Evolutionary conservation across 1,140 invertebrate species (phyloP), one percentile per base, ranked within the genome.

Genomic region (Eciton burchellii): DNA sequence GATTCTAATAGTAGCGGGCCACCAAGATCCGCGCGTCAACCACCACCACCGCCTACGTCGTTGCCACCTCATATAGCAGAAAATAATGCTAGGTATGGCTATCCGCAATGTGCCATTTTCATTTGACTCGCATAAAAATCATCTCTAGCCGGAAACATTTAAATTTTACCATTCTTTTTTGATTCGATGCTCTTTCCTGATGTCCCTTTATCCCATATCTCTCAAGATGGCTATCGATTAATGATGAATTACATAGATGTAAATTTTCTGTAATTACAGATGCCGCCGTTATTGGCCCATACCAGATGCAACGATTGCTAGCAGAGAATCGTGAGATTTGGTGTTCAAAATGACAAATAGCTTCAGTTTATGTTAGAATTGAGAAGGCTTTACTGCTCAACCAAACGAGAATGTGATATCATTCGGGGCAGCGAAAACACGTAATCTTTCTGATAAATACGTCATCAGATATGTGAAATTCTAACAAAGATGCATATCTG

Each of bases 281-380:
- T 94, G 93, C 74, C 92, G 93, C 63, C 91, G 93, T 90, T 94
- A 92, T 88, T 91, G 92, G 89, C 93, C 93, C 85, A 91, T 94
- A 89, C 91, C 92, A 81, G 93, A 94, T 56, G 87, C 91, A 86
- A 90, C 92, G 66, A 89, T 94, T 91, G 87, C 91, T 72, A 92
- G 90, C 88, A 91, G 90, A 89, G 92, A 94, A 84, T 93, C 92
- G 93, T 94, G 93, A 94, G 92, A 88, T 81, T 92, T 89, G 88
- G 72, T 88, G 71, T 89, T 88, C 41, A 86, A 84, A 88, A 81
- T 87, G 84, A 87, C 81, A 83, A 83, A 88, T 90, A 90, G 84
- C 90, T 73, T 90, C 90, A 85, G 82, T 89, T 93, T 91, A 49
- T 85, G 81, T 85, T 81, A 89, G 79, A 86, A 89, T 89, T 83